These are phyloP conservation scores for Polydrusus tereticollis DNA, from an alignment of 2,888 invertebrate genomes.

Conservation along the genomic window DNA sequence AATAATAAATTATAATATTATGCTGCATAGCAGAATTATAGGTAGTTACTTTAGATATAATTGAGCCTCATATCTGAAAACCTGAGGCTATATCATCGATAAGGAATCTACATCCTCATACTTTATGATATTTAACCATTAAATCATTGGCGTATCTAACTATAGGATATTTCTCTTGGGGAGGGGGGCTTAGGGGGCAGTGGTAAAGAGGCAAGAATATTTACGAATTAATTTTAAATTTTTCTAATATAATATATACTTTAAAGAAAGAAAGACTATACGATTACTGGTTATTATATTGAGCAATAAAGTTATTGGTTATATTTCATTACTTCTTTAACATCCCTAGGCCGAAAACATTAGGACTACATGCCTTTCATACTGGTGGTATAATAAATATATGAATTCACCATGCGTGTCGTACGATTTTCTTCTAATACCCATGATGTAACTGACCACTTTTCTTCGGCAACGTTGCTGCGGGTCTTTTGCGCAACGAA, in stretches of 20 bases:
- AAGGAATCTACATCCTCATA: not conserved
- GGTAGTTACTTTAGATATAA: too few species aligned
- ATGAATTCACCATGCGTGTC: not conserved
- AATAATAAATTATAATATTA: too few species aligned
- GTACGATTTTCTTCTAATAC: conserved; percentile 5
- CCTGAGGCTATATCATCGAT: not conserved
- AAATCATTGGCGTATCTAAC: not conserved
- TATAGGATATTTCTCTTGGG: not conserved
- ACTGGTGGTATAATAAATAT: not conserved
- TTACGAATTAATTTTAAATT: too few species aligned
- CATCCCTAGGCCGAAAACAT: too few species aligned
- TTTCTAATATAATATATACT: too few species aligned
- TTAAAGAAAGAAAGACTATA: too few species aligned
- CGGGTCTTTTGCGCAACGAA: conserved; percentile 36
- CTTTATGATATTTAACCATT: not conserved
- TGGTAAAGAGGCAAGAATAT: too few species aligned
- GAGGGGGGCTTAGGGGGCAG: not conserved
- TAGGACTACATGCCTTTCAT: too few species aligned
- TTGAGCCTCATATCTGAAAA: not conserved
- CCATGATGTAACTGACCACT: not conserved
- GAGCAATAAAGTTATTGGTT: too few species aligned
- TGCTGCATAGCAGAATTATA: too few species aligned
- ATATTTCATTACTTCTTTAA: too few species aligned
- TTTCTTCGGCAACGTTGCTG: conserved; percentile 32
- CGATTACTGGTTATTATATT: too few species aligned